Evolutionary conservation across 2,113 vertebrate genomes (phyloP).

Genomic region (Eurystomus gularis): DNA sequence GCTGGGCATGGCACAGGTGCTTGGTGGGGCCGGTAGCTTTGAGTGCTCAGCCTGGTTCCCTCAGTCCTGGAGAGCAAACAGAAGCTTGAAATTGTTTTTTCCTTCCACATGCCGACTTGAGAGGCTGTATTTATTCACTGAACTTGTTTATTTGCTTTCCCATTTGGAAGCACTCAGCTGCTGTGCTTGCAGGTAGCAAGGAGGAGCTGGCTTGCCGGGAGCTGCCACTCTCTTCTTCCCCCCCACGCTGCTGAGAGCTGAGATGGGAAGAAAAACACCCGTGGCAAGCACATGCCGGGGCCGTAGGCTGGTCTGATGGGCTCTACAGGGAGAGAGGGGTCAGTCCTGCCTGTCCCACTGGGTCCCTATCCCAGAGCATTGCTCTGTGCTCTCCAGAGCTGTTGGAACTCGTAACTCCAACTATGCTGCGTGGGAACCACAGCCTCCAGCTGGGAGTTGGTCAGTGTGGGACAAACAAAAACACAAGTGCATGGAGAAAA

Average conservation of each 20-base stretch:
- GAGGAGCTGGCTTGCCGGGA: neutral
- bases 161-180: fast-evolving
- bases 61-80: fast-evolving
- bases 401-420: neutral
- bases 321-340: neutral
- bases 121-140: neutral
- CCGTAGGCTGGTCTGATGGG: neutral
- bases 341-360: neutral
- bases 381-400: neutral
- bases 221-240: neutral
- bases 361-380: too few relatives aligned
- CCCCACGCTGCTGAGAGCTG: neutral
- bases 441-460: neutral
- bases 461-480: neutral
- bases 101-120: fast-evolving
- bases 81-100: neutral
- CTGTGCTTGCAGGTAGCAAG: neutral
- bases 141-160: neutral
- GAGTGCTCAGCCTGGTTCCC: neutral
- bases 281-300: neutral
- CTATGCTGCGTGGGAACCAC: fast-evolving
- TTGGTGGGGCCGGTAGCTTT: fast-evolving
- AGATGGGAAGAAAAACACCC: neutral
- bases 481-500: neutral
- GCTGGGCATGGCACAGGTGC: fast-evolving